Percentiles rank a stretch among this genome's conserved stretches.
These are phyloP conservation scores for Diachrysia chrysitis DNA, from an alignment of 2,888 invertebrate species.

Conservation along the genomic window DNA sequence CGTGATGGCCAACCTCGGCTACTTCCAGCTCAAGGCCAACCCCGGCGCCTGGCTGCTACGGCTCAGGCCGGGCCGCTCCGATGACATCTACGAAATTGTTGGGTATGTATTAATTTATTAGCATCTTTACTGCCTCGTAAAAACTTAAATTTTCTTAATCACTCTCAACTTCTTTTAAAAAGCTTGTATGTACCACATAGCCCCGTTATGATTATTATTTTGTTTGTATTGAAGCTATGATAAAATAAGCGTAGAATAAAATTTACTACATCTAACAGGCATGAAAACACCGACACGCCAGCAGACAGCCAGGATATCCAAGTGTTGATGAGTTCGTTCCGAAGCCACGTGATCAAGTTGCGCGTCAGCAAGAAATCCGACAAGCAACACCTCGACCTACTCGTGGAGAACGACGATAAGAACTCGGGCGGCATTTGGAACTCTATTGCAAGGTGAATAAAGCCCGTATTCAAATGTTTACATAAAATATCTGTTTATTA, in stretches of 20 bases:
- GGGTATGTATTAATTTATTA: conserved; percentile 81
- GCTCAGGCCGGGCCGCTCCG: conserved; percentile 97
- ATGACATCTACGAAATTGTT: conserved; percentile 97
- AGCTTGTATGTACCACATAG: too few relatives aligned
- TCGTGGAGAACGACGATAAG: conserved; percentile 93
- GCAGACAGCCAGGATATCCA: conserved; percentile 92
- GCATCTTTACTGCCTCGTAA: too few relatives aligned
- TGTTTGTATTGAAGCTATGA: too few relatives aligned
- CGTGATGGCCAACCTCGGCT: conserved; percentile 99
- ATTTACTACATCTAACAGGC: too few relatives aligned
- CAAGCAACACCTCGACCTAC: conserved; percentile 95
- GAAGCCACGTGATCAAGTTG: conserved; percentile 97
- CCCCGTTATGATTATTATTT: too few relatives aligned
- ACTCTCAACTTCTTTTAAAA: too few relatives aligned
- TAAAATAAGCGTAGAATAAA: too few relatives aligned
- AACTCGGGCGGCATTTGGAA: conserved; percentile 95
- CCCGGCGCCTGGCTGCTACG: conserved; percentile 98
- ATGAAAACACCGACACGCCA: conserved; percentile 93
- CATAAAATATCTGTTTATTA: neutral
- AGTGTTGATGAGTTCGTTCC: conserved; percentile 94
- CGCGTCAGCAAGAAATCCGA: conserved; percentile 97
- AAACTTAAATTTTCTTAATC: too few relatives aligned
- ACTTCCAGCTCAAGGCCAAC: conserved; percentile 98
- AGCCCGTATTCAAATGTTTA: neutral
- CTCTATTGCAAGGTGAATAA: conserved; percentile 95